Percentiles rank a stretch among this genome's conserved stretches.
phyloP scores from a whole-genome alignment of 35 echinoderm and acorn worm genomes.

The Lytechinus pictus region DNA sequence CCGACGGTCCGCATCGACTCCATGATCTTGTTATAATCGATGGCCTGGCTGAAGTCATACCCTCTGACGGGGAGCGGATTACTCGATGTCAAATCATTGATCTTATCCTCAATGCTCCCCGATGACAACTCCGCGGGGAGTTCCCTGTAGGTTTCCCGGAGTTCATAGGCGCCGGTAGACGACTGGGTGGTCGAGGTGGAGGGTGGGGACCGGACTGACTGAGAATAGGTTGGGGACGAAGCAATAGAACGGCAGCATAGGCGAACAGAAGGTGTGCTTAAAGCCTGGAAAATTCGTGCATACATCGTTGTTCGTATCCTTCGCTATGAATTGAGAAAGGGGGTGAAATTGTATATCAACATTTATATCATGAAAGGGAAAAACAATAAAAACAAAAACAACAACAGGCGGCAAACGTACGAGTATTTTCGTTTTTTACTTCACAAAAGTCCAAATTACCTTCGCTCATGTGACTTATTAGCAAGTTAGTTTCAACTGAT shows the following conservation, averaged over 20 bases:
- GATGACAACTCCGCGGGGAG: not conserved
- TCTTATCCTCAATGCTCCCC: not conserved
- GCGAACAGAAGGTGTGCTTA: not conserved
- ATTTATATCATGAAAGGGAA: too few relatives aligned
- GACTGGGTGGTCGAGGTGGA: not conserved
- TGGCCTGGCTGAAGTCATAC: conserved; percentile 93
- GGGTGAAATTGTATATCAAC: too few relatives aligned
- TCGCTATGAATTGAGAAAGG: not conserved
- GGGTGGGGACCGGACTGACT: not conserved
- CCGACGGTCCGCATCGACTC: conserved; percentile 78
- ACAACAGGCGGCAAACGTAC: too few relatives aligned
- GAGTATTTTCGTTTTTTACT: too few relatives aligned
- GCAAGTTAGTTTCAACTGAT: too few relatives aligned
- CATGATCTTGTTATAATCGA: conserved; percentile 82
- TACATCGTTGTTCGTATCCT: not conserved
- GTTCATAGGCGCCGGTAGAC: not conserved
- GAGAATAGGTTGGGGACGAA: not conserved
- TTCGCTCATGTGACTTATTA: too few relatives aligned
- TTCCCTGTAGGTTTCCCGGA: not conserved
- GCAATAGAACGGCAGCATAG: not conserved
- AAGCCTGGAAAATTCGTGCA: not conserved
- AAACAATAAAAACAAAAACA: too few relatives aligned
- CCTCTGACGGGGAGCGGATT: conserved; percentile 84
- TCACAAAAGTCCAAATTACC: too few relatives aligned
- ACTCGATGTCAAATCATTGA: not conserved